Evolutionary conservation across 2,113 vertebrate genomes (phyloP).

Genomic region (Trematomus loennbergii): DNA sequence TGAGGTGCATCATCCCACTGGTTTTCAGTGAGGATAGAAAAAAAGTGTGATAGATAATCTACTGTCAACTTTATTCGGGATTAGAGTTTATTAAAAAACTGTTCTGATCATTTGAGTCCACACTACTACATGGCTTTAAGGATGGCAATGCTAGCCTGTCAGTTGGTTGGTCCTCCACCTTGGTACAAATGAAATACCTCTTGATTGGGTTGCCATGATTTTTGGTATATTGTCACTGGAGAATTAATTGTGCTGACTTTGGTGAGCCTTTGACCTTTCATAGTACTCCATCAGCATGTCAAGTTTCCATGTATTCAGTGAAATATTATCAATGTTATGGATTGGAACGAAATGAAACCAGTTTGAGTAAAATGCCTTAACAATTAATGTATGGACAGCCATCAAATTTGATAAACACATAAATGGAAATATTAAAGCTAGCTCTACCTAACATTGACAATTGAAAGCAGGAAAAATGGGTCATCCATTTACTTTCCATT

Average conservation of each 20-base stretch:
- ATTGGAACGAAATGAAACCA: neutral
- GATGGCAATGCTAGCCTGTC: neutral
- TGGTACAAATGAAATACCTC: neutral
- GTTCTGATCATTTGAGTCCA: neutral
- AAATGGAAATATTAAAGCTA: too few relatives aligned
- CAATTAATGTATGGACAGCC: too few relatives aligned
- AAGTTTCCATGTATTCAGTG: neutral
- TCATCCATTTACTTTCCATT: too few relatives aligned
- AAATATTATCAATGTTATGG: neutral
- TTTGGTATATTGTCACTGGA: neutral
- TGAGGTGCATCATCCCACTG: slow-evolving; percentile 2
- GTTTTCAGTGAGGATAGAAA: neutral
- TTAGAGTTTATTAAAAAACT: neutral
- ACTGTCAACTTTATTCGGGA: neutral
- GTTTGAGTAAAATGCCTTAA: too few relatives aligned
- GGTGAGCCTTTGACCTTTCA: neutral
- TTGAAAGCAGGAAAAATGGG: too few relatives aligned
- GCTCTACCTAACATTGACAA: too few relatives aligned
- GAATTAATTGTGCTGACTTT: neutral
- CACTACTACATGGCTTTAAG: neutral
- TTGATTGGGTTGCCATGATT: neutral
- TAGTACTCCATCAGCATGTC: neutral
- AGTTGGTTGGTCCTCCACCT: neutral
- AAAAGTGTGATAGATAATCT: neutral
- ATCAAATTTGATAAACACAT: too few relatives aligned